phyloP scores from a whole-genome alignment of 2,113 vertebrate species.

The Amazona guildingii region DNA sequence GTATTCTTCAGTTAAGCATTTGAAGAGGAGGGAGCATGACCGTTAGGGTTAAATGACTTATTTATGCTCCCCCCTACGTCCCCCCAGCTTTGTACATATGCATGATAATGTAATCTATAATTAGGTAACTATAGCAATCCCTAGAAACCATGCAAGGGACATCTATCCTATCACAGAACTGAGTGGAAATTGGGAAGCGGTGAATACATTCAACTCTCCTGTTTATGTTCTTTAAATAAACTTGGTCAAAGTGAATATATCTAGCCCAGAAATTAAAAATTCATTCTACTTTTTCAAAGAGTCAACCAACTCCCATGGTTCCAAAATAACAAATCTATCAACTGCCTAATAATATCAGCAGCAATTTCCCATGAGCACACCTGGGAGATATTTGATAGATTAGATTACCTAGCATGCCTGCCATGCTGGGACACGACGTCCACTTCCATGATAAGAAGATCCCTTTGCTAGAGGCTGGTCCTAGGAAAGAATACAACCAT shows the following conservation, averaged over 20 bases:
- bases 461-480: too few relatives aligned
- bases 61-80: not conserved
- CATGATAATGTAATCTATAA: not conserved
- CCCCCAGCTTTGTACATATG: not conserved
- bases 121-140: not conserved
- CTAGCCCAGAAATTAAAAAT: not conserved
- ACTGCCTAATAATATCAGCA: not conserved
- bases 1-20: not conserved
- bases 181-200: not conserved
- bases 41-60: not conserved
- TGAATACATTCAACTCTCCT: not conserved
- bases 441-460: too few relatives aligned
- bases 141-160: not conserved
- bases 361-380: not conserved
- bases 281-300: not conserved
- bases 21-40: not conserved
- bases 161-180: not conserved
- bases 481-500: too few relatives aligned
- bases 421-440: too few relatives aligned
- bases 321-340: not conserved
- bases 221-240: not conserved
- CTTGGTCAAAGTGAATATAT: not conserved
- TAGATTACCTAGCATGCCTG: not conserved
- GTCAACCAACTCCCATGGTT: not conserved
- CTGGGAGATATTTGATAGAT: not conserved